Percentiles rank a stretch among this genome's conserved stretches.
Conservation (phyloP, 1,140 invertebrate genomes). For the Laodelphax striatellus region DNA sequence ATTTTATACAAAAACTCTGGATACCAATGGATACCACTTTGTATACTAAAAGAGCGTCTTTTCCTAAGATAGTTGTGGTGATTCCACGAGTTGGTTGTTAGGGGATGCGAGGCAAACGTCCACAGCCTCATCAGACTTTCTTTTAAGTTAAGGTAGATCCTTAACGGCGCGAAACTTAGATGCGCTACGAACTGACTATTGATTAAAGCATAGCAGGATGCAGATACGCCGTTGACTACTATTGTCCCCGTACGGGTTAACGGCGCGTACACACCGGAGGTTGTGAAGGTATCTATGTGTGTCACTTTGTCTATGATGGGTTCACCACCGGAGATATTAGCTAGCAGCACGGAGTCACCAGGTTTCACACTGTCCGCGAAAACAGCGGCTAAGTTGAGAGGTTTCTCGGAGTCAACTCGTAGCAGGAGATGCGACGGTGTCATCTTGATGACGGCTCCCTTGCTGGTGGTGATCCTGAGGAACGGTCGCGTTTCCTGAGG, state of each 20-base stretch:
- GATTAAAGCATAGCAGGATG: constrained; percentile 89
- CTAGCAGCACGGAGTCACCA: constrained; percentile 40
- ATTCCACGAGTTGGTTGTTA: not conserved
- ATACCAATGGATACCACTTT: constrained; percentile 74
- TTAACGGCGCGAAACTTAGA: constrained; percentile 64
- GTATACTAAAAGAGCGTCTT: constrained; percentile 27
- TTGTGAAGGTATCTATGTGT: constrained; percentile 39
- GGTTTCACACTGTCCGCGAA: constrained; percentile 46
- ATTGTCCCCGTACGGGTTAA: constrained; percentile 78
- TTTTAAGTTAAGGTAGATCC: constrained; percentile 41
- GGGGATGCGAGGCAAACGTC: constrained; percentile 18
- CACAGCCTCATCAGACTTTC: constrained; percentile 23
- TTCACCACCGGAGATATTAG: constrained; percentile 32
- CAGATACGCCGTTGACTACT: constrained; percentile 79
- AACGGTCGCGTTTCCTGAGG: constrained; percentile 52
- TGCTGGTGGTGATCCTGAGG: constrained; percentile 54
- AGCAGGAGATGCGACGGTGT: constrained; percentile 76
- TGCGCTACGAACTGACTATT: constrained; percentile 77
- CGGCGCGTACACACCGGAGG: constrained; percentile 76
- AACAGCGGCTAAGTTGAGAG: constrained; percentile 29
- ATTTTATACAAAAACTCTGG: constrained; percentile 55
- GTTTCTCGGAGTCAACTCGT: constrained; percentile 9
- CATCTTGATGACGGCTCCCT: constrained; percentile 55
- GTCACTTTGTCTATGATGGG: constrained; percentile 42
- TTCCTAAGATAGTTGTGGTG: constrained; percentile 21